Conservation (phyloP, 2,888 invertebrate species). For the Morpho achilles region DNA sequence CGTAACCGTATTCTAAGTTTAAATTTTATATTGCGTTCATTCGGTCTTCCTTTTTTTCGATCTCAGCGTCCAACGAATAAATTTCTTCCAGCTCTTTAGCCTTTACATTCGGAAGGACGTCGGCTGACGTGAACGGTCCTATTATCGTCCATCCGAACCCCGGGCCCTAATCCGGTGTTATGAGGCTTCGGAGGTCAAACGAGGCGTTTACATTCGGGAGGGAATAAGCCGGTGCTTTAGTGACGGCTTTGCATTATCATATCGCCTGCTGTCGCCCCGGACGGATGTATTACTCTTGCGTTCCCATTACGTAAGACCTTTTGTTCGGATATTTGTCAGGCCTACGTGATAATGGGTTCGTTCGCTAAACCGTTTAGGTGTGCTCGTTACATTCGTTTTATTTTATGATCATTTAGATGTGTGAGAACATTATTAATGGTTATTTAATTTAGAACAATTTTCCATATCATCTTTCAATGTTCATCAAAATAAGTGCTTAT, state of each 20-base stretch:
- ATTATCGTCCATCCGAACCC: constrained; percentile 26
- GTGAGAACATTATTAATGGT: no score
- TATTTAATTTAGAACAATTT: no score
- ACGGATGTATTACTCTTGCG: constrained; percentile 6
- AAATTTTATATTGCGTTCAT: not conserved
- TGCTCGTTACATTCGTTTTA: not conserved
- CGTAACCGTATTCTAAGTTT: no score
- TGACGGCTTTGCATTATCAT: constrained; percentile 1
- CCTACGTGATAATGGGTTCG: not conserved
- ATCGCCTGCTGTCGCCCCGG: not conserved
- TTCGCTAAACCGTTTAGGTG: not conserved
- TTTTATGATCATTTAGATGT: no score
- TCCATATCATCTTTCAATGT: no score
- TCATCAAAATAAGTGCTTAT: no score
- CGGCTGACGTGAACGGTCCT: constrained; percentile 22
- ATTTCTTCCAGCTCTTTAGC: constrained; percentile 15
- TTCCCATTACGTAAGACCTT: constrained; percentile 4
- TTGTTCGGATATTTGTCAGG: constrained; percentile 5
- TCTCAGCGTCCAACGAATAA: no score
- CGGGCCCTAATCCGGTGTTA: constrained; percentile 26
- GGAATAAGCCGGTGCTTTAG: not conserved
- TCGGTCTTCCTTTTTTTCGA: not conserved
- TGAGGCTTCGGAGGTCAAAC: constrained; percentile 28
- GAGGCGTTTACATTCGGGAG: constrained; percentile 13
- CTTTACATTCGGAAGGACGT: constrained; percentile 20